Base-by-base conservation (phyloP, 2,888 invertebrate species). In the Hetaerina titia region DNA sequence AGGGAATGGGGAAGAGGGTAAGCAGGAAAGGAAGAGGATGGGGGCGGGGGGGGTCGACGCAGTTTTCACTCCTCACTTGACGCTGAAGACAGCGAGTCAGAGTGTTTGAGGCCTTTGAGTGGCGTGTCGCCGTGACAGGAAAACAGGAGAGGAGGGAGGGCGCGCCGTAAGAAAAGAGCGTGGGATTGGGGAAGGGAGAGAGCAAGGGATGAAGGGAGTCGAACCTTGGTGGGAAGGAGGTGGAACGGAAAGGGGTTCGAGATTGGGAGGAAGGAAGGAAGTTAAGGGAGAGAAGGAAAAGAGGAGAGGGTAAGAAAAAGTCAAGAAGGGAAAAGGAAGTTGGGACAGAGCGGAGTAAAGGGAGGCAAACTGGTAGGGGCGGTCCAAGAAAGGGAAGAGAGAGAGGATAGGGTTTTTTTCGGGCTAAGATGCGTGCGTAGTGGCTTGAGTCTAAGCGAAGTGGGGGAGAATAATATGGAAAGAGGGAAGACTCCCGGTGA, bases 91-190 rank as follows among this genome's bases (percentile, higher is more conserved):
- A 81, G 81, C 25, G 25, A 81, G 31, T 31, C 31, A 81, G 69
- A 69, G 69, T n/a, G 69, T 69, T 69, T 69, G 69, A 69, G 69
- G 69, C 69, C 69, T n/a, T 69, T 69, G 69, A 69, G 69, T 69
- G 69, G n/a, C 69, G 69, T 22, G 81, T 31, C 81, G 25, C 8
- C 9, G 31, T 69, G 69, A 11, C 69, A 69, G 69, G 69, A 69
- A 17, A 17, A 4, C 45, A 45, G 7, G n/a, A 1, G 81, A 11
- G 31, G 11, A n/a, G 2, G 2, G 81, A 31, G 13, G 13, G 81
- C 9, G 31, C 9, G 31, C 25, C 9, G 31, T 13, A 31, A 31
- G 25, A 81, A 81, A 81, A 31, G 31, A 81, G 22, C 31, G 25
- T 31, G 25, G 81, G 25, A 13, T 25, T 11, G n/a, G 9, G 69